Conservation (phyloP, 2,888 invertebrate species). For the Atethmia centrago region DNA sequence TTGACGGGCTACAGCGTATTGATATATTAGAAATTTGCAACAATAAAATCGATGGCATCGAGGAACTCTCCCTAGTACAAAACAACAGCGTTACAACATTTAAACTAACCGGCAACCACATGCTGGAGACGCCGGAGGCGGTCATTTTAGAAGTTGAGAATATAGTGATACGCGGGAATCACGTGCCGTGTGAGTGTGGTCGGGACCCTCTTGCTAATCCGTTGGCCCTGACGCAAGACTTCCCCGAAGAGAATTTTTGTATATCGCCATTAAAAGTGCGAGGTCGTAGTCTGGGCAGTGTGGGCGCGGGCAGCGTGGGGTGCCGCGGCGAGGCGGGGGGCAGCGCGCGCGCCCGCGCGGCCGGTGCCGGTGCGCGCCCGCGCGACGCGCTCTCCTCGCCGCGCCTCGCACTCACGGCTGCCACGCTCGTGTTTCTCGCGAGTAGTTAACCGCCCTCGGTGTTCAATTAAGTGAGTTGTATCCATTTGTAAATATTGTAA, state of each 20-base stretch:
- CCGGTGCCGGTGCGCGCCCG: constrained; percentile 73
- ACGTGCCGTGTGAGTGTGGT: constrained; percentile 97
- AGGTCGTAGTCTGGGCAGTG: constrained; percentile 93
- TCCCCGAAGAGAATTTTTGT: constrained; percentile 94
- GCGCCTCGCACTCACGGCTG: constrained; percentile 75
- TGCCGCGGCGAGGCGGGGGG: constrained; percentile 85
- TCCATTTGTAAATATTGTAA: constrained; percentile 89
- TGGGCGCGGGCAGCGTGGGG: constrained; percentile 79
- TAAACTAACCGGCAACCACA: constrained; percentile 95
- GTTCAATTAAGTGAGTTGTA: constrained; percentile 84
- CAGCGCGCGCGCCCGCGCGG: constrained; percentile 79
- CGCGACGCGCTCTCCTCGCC: constrained; percentile 70
- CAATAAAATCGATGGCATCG: constrained; percentile 96
- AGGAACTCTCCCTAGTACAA: constrained; percentile 93
- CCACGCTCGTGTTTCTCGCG: constrained; percentile 81
- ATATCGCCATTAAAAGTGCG: constrained; percentile 96
- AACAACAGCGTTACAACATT: constrained; percentile 93
- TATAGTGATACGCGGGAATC: constrained; percentile 94
- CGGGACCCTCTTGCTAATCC: constrained; percentile 94
- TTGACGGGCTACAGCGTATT: constrained; percentile 93
- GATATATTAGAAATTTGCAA: constrained; percentile 94
- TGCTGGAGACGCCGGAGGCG: constrained; percentile 94
- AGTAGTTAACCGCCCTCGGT: constrained; percentile 85
- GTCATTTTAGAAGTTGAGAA: constrained; percentile 93
- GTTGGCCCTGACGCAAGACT: constrained; percentile 92